Conservation (phyloP, 2,113 vertebrate genomes). For the Neolamprologus caudopunctatus region DNA sequence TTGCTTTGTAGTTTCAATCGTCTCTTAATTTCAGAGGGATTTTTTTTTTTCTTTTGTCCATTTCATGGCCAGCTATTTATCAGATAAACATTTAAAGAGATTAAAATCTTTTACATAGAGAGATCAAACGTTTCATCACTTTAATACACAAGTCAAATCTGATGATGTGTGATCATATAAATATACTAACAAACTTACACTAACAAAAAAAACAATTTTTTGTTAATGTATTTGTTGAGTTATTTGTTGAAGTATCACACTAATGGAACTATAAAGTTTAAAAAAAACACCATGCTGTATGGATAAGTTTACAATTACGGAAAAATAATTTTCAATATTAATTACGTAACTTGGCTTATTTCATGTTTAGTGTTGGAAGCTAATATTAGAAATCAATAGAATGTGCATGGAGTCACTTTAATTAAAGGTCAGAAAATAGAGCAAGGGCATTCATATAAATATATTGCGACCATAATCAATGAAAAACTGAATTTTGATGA, state of each 20-base stretch:
- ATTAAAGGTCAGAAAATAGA: neutral
- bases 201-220: neutral
- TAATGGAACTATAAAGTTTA: neutral
- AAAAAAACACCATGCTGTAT: neutral
- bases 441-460: neutral
- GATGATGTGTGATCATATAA: neutral
- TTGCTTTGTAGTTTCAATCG: neutral
- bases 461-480: neutral
- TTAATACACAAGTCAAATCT: neutral
- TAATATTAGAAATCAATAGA: neutral
- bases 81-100: neutral
- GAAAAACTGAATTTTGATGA: neutral
- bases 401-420: neutral
- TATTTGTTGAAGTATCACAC: neutral
- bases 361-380: neutral
- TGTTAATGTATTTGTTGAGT: fast-evolving
- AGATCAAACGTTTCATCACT: neutral
- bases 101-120: neutral
- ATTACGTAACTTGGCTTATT: neutral
- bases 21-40: neutral
- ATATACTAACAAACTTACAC: neutral
- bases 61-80: neutral
- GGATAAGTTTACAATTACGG: neutral
- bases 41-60: neutral
- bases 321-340: neutral